Evolutionary conservation across 2,888 invertebrate species (phyloP), one percentile per base, ranked within the genome.

Genomic region (Isoperla grammatica): DNA sequence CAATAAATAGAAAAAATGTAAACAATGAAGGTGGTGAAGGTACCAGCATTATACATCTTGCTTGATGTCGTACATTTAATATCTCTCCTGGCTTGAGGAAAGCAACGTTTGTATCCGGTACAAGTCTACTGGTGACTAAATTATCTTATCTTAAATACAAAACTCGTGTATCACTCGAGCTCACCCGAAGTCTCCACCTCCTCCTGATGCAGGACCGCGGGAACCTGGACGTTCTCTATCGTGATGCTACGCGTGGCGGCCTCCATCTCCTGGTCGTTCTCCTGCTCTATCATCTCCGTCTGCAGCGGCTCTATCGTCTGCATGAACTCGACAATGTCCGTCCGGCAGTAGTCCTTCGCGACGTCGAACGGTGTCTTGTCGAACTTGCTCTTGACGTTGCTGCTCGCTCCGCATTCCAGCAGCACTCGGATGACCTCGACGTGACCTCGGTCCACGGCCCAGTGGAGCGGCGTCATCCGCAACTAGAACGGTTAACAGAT

Each of bases 391-490:
- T 78, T 72, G 63, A 81, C 73, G 49, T 76, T 76, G 8, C 84
- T 79, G 72, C 88, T 84, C 0, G 94, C 92, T 56, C 91, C 90
- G 69, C 83, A 78, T 60, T 82, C 80, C 53, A 95, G 73, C 65
- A 96, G 78, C 63, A 83, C 72, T 56, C 83, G 79, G 45, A 87
- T 88, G 49, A 87, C 81, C 61, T 80, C 78, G 20, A 79, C 73
- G 75, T 92, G 88, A 1, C 87, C 86, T 68, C 88, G 85, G 75
- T 91, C 90, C 43, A 88, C 88, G 5, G 95, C 94, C 95, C 95
- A 95, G 77, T 96, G 95, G 60, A 96, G 78, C 40, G 95, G 92
- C 43, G 95, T 95, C 95, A 91, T 91, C 69, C 83, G 82, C 15
- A 91, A 75, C 90, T 90, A 69, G 48, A 76, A 69, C 59, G 62